These are phyloP conservation scores for Oophaga sylvatica DNA, from an alignment of 2,797 vertebrate species.

Conservation along the genomic window DNA sequence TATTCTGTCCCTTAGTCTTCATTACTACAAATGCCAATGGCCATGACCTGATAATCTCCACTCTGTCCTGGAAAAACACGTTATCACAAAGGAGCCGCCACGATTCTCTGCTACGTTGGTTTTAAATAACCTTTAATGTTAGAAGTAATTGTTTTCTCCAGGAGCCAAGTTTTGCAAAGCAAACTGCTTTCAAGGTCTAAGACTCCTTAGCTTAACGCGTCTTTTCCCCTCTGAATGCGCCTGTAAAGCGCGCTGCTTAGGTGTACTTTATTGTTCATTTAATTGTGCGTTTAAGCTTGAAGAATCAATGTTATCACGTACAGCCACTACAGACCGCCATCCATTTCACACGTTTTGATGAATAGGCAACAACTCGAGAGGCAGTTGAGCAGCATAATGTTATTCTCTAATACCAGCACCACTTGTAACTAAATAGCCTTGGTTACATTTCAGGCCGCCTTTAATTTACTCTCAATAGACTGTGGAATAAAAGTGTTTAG, in stretches of 20 bases:
- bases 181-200: slow-evolving; percentile 24
- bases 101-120: neutral
- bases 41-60: neutral
- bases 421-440: slow-evolving; percentile 48
- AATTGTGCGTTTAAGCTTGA: slow-evolving; percentile 41
- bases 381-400: slow-evolving; percentile 35
- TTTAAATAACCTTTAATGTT: slow-evolving; percentile 32
- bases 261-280: slow-evolving; percentile 33
- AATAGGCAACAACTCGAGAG: slow-evolving; percentile 44
- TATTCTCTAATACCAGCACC: slow-evolving; percentile 45
- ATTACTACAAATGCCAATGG: neutral
- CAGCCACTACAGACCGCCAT: slow-evolving; percentile 36
- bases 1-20: neutral
- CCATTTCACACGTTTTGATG: slow-evolving; percentile 49
- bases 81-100: neutral
- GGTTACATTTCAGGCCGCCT: slow-evolving; percentile 30
- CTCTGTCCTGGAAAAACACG: neutral
- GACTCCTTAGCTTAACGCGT: slow-evolving; percentile 9
- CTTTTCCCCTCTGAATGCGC: slow-evolving; percentile 14
- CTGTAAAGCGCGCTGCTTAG: slow-evolving; percentile 19
- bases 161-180: slow-evolving; percentile 7
- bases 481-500: slow-evolving; percentile 44
- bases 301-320: slow-evolving; percentile 40
- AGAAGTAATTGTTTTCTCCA: slow-evolving; percentile 1
- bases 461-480: slow-evolving; percentile 49